phyloP scores from a whole-genome alignment of 2,888 invertebrate genomes.

The Scaptomyza polygonia region DNA sequence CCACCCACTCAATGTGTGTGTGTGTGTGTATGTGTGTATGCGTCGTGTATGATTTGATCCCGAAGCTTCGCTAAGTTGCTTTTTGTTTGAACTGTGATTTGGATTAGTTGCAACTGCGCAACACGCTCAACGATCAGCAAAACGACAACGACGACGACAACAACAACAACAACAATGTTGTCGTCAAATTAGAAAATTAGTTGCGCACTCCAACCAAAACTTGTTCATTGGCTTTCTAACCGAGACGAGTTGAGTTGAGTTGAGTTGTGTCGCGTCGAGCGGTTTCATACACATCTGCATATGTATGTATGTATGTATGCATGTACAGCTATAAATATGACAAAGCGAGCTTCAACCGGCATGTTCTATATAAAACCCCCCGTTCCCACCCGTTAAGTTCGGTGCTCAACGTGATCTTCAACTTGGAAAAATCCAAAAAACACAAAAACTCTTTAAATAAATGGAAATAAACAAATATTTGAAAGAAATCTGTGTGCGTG shows the following conservation, averaged over 20 bases:
- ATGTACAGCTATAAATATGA: conserved; percentile 26
- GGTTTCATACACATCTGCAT: conserved; percentile 44
- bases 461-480: conserved; percentile 5
- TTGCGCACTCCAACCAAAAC: conserved; percentile 71
- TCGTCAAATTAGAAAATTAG: conserved; percentile 73
- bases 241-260: conserved; percentile 21
- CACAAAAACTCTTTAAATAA: neutral
- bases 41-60: neutral
- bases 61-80: conserved; percentile 15
- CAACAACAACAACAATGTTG: conserved; percentile 36
- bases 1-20: conserved; percentile 21
- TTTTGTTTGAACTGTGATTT: conserved; percentile 2
- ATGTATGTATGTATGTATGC: neutral
- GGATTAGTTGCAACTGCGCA: conserved; percentile 27
- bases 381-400: neutral
- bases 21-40: neutral
- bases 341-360: conserved; percentile 30
- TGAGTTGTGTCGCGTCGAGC: neutral
- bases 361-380: conserved; percentile 10
- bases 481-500: conserved; percentile 22
- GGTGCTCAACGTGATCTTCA: conserved; percentile 30
- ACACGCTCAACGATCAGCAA: conserved; percentile 37
- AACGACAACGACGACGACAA: conserved; percentile 54
- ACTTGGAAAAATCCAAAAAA: neutral
- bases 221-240: conserved; percentile 78